phyloP scores from a whole-genome alignment of 1,140 invertebrate species.

The Panagrolaimus sp. region DNA sequence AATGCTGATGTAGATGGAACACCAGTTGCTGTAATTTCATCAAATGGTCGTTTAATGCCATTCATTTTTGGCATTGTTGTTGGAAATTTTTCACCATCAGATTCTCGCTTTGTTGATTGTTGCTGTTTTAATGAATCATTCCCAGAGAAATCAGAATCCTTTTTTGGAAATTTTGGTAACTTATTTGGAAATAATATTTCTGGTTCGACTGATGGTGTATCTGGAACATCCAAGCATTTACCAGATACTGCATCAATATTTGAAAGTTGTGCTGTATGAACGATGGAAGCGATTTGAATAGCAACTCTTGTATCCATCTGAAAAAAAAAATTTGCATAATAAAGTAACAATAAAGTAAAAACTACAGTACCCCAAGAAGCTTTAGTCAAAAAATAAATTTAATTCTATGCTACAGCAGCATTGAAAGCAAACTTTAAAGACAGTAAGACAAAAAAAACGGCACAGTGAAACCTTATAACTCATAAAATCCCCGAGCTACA shows the following conservation, averaged over 20 bases:
- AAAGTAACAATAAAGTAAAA: too few relatives aligned
- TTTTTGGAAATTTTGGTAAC: background rate
- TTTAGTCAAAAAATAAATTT: too few relatives aligned
- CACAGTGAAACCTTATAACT: too few relatives aligned
- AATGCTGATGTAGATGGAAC: background rate
- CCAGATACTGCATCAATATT: background rate
- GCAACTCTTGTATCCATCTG: constrained; percentile 22
- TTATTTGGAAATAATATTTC: background rate
- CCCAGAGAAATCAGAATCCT: background rate
- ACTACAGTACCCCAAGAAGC: too few relatives aligned
- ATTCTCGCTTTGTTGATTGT: background rate
- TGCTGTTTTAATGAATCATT: too few relatives aligned
- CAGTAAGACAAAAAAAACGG: too few relatives aligned
- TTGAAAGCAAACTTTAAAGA: too few relatives aligned
- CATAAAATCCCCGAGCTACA: too few relatives aligned
- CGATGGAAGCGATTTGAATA: background rate
- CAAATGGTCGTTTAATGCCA: background rate
- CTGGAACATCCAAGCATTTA: background rate
- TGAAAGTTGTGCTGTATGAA: background rate
- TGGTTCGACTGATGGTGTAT: background rate
- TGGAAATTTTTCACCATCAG: background rate
- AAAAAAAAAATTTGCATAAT: constrained; percentile 1
- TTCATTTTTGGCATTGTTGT: background rate
- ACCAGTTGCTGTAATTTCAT: too few relatives aligned
- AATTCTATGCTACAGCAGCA: too few relatives aligned